phyloP scores from a whole-genome alignment of 2,888 invertebrate genomes.

The Pyrocoelia pectoralis region DNA sequence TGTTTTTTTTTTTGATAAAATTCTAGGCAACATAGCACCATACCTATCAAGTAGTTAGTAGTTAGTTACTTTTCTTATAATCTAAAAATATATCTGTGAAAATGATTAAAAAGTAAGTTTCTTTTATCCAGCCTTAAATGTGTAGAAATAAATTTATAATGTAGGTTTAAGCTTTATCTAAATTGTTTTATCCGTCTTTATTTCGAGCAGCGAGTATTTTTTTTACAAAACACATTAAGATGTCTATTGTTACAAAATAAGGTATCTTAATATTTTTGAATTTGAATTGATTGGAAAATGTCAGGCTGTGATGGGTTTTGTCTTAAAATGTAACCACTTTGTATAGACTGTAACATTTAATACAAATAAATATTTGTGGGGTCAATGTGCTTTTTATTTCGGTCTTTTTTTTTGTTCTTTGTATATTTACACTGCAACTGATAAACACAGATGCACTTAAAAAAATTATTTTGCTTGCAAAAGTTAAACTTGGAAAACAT shows the following conservation, averaged over 20 bases:
- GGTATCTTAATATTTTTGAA: constrained; percentile 18
- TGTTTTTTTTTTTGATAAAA: not conserved
- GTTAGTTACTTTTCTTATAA: not conserved
- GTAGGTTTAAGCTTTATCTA: not conserved
- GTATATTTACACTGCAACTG: not conserved
- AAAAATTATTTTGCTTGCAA: too few species aligned
- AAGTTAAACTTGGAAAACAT: too few species aligned
- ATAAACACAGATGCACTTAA: too few species aligned
- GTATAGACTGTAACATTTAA: constrained; percentile 38
- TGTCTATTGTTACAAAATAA: constrained; percentile 7
- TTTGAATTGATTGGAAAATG: constrained; percentile 35
- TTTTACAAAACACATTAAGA: not conserved
- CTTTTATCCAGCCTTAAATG: constrained; percentile 8
- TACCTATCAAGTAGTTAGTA: not conserved
- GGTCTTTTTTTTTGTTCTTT: not conserved
- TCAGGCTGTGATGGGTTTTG: constrained; percentile 45
- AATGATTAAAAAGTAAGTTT: not conserved
- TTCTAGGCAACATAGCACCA: not conserved
- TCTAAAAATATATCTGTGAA: not conserved
- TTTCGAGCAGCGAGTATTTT: not conserved
- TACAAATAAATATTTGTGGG: constrained; percentile 39
- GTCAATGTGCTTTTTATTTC: constrained; percentile 35
- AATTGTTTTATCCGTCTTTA: not conserved
- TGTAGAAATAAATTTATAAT: not conserved
- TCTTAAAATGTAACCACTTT: constrained; percentile 32